Evolutionary conservation across 2,797 vertebrate genomes (phyloP).

Genomic region (Sebastes wilsoni): DNA sequence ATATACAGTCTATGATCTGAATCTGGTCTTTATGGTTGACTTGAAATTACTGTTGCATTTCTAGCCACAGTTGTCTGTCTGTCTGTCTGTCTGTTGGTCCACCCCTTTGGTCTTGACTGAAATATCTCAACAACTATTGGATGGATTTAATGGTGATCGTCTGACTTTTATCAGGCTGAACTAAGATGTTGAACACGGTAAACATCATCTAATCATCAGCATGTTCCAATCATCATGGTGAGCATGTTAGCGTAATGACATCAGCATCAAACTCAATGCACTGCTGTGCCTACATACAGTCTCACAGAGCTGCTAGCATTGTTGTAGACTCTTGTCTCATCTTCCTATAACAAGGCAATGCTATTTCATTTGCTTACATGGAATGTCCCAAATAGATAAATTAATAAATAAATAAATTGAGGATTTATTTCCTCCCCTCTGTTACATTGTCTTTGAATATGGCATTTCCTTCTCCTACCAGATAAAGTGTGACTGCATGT

Average conservation of each 20-base stretch:
- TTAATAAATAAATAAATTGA: no score
- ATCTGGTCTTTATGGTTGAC: background rate
- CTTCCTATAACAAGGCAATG: accelerated
- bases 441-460: no score
- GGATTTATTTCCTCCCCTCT: no score
- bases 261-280: background rate
- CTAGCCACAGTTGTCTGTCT: background rate
- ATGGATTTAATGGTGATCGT: background rate
- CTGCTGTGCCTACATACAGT: no score
- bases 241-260: background rate
- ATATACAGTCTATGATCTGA: no score
- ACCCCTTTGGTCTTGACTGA: background rate
- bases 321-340: background rate
- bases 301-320: background rate
- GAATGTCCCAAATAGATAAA: no score
- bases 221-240: accelerated
- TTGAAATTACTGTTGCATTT: background rate
- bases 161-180: no score
- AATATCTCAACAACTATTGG: no score
- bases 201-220: background rate
- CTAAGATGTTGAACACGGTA: accelerated
- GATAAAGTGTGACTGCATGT: background rate
- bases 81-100: background rate
- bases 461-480: no score
- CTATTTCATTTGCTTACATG: no score